Conservation (phyloP, 1,140 invertebrate species). For the Linepithema humile region DNA sequence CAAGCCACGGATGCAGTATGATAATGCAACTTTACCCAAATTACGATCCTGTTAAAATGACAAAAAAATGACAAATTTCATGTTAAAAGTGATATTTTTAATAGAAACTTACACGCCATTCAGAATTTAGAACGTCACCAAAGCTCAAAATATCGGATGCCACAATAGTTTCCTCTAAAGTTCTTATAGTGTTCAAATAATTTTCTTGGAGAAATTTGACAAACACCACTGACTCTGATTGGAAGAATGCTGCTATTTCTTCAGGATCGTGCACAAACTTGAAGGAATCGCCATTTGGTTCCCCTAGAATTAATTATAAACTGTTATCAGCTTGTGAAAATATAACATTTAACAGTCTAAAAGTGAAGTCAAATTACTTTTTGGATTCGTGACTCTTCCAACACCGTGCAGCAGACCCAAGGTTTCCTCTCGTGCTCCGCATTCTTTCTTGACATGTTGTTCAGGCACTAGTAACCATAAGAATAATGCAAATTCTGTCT, state of each 20-base stretch:
- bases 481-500: background rate
- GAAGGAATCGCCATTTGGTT: slow-evolving; percentile 65
- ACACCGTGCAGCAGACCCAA: slow-evolving; percentile 90
- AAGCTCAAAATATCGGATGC: slow-evolving; percentile 87
- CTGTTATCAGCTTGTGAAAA: background rate
- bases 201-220: slow-evolving; percentile 90
- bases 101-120: slow-evolving; percentile 86
- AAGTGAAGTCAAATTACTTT: slow-evolving; percentile 83
- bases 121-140: slow-evolving; percentile 87
- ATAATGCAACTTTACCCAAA: slow-evolving; percentile 77
- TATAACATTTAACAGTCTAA: background rate
- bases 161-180: slow-evolving; percentile 84
- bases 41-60: slow-evolving; percentile 74
- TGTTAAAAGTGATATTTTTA: background rate
- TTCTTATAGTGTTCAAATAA: slow-evolving; percentile 89
- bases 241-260: slow-evolving; percentile 87
- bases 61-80: slow-evolving; percentile 1
- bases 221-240: slow-evolving; percentile 87
- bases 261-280: slow-evolving; percentile 87
- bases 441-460: slow-evolving; percentile 68
- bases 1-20: slow-evolving; percentile 86
- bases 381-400: slow-evolving; percentile 91
- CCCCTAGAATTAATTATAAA: slow-evolving; percentile 60
- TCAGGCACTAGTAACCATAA: slow-evolving; percentile 50
- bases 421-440: slow-evolving; percentile 86